phyloP scores from a whole-genome alignment of 2,888 invertebrate genomes.

The Parnassius orleans region DNA sequence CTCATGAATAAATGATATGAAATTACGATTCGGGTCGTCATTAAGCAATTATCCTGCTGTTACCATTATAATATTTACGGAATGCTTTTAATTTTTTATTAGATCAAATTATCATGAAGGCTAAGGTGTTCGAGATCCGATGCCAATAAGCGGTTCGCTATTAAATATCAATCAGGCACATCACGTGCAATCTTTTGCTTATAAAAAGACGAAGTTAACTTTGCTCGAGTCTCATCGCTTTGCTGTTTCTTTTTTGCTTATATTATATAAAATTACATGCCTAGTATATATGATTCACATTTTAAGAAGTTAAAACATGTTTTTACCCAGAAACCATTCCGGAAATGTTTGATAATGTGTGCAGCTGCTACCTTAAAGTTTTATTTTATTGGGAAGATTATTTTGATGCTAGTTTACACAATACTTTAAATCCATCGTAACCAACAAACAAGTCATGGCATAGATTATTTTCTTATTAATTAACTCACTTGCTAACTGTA shows the following conservation, averaged over 20 bases:
- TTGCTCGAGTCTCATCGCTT: conserved; percentile 5
- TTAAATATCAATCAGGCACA: conserved; percentile 74
- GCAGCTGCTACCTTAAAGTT: too few species aligned
- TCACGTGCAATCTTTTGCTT: conserved; percentile 31
- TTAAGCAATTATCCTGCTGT: conserved; percentile 78
- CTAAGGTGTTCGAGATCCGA: conserved; percentile 60
- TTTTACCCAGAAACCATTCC: too few species aligned
- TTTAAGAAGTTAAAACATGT: not conserved
- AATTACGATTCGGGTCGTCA: conserved; percentile 73
- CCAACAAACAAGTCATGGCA: too few species aligned
- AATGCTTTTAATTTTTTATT: conserved; percentile 80
- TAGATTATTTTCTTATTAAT: too few species aligned
- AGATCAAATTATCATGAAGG: conserved; percentile 64
- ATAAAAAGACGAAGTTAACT: conserved; percentile 25
- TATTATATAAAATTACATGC: not conserved
- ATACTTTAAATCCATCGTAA: too few species aligned
- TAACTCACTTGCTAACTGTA: too few species aligned
- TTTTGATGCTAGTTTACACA: too few species aligned
- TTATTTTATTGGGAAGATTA: too few species aligned
- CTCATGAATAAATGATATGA: conserved; percentile 78
- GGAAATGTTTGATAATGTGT: too few species aligned
- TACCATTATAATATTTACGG: conserved; percentile 73
- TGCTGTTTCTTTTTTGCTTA: conserved; percentile 3
- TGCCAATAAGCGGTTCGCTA: conserved; percentile 58
- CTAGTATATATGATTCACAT: not conserved